Base-by-base conservation (phyloP, 2,888 invertebrate genomes). In the Argyresthia albistria region DNA sequence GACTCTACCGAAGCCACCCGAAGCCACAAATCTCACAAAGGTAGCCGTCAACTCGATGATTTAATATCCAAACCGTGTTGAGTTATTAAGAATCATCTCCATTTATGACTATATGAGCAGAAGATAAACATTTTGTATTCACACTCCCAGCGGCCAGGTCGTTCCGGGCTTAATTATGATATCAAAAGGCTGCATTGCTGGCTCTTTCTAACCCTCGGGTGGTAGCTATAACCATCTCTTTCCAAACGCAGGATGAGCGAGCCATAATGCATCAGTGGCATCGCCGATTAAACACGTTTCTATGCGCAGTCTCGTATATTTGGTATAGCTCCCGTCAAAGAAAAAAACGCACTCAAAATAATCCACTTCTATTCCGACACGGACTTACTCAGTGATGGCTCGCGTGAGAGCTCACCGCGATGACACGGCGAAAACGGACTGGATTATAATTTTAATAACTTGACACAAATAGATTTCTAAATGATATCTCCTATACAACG, bases 251-350 rank as follows among this genome's bases (percentile, higher is more conserved):
- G 70, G 75, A 76, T 70, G 63, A 69, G 59, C 60, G 62, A 60
- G 65, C 67, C 68, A 64, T 62, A 68, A 62, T 70, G 74, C 76
- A 78, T 76, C 77, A 67, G 67, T 65, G 63, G 65, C 69, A 70
- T 69, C 66, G 74, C 64, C 76, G 72, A 86, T 87, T 87, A 86
- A 80, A 80, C 87, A 87, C 84, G 87, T 82, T 81, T 71, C 77
- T 87, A 87, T 87, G 87, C 87, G 68, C 63, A 65, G 78, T 64
- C 80, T 80, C 86, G 87, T 81, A 80, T 75, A 76, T 78, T 78
- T 73, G 66, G 56, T 58, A 58, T 54, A 53, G 50, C 54, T 57
- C 54, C 55, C 56, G 46, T 53, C 52, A 51, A 55, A 58, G 53
- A 51, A 53, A 56, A 67, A 66, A 65, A 60, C 60, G 65, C 65